These are phyloP conservation scores for Mallotus villosus DNA, from an alignment of 2,797 vertebrate species.

Conservation along the genomic window DNA sequence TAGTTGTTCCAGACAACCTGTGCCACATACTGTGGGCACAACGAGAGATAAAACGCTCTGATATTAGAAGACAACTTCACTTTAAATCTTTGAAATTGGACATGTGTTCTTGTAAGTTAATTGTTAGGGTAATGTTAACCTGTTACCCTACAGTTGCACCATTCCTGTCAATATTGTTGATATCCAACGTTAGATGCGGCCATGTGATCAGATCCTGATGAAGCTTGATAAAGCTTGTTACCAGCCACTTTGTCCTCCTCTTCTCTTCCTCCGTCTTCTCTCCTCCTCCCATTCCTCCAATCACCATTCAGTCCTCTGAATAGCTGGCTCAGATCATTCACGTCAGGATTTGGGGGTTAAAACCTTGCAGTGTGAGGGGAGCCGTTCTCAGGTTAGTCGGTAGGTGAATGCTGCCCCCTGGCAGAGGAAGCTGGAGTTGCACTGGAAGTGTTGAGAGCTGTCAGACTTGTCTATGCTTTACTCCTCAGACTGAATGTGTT, in stretches of 20 bases:
- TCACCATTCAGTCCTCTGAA: conserved; percentile 37
- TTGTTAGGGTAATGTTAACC: no score
- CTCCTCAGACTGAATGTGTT: neutral
- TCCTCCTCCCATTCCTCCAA: conserved; percentile 27
- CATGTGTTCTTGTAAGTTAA: no score
- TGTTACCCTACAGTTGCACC: conserved; percentile 54
- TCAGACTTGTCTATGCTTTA: neutral
- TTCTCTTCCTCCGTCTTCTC: conserved; percentile 21
- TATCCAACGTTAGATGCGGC: conserved; percentile 63
- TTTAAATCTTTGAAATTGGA: no score
- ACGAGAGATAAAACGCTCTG: no score
- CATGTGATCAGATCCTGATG: conserved; percentile 55
- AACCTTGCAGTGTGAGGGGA: conserved; percentile 8
- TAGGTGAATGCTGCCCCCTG: conserved; percentile 62
- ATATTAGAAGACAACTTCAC: no score
- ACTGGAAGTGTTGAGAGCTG: neutral
- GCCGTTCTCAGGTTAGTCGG: neutral
- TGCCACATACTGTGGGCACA: no score
- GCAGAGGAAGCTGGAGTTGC: conserved; percentile 38
- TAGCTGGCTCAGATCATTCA: conserved; percentile 59
- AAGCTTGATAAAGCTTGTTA: conserved; percentile 47
- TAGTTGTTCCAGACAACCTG: no score
- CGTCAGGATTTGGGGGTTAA: conserved; percentile 45
- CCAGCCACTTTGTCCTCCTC: neutral
- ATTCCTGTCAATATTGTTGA: conserved; percentile 53